These are phyloP conservation scores for Luidia sarsii DNA, from an alignment of 53 echinoderm and acorn worm species.

Conservation along the genomic window DNA sequence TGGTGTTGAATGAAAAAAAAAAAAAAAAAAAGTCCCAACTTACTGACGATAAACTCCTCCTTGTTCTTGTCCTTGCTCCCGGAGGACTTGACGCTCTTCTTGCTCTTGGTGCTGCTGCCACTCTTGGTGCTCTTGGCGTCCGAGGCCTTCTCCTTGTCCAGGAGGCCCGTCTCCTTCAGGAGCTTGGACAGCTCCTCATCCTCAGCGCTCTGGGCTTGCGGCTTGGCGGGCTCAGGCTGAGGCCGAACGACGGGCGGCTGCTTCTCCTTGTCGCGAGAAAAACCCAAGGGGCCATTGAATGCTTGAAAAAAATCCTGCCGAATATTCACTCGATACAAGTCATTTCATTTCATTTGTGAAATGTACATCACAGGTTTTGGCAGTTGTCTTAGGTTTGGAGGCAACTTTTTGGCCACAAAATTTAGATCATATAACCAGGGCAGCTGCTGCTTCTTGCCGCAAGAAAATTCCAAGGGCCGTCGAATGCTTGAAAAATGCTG, in stretches of 20 bases:
- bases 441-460: too few species aligned
- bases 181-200: slow-evolving; percentile 71
- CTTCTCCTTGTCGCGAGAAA: slow-evolving; percentile 28
- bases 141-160: slow-evolving; percentile 45
- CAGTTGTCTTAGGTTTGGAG: too few species aligned
- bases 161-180: slow-evolving; percentile 68
- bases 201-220: slow-evolving; percentile 35
- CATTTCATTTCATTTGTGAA: background rate
- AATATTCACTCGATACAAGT: background rate
- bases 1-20: too few species aligned
- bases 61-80: slow-evolving; percentile 60
- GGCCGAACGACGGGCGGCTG: slow-evolving; percentile 21
- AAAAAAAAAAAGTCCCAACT: slow-evolving; percentile 3
- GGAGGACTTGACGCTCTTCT: slow-evolving; percentile 57
- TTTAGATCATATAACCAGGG: too few species aligned
- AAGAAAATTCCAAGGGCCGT: too few species aligned
- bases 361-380: too few species aligned
- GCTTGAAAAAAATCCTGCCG: background rate
- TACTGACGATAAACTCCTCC: slow-evolving; percentile 88
- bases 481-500: too few species aligned
- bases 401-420: too few species aligned
- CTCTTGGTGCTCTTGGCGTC: slow-evolving; percentile 72
- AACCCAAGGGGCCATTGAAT: background rate
- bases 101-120: slow-evolving; percentile 68
- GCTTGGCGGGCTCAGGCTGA: slow-evolving; percentile 9